phyloP scores from a whole-genome alignment of 2,888 invertebrate species.

The Notodonta ziczac region DNA sequence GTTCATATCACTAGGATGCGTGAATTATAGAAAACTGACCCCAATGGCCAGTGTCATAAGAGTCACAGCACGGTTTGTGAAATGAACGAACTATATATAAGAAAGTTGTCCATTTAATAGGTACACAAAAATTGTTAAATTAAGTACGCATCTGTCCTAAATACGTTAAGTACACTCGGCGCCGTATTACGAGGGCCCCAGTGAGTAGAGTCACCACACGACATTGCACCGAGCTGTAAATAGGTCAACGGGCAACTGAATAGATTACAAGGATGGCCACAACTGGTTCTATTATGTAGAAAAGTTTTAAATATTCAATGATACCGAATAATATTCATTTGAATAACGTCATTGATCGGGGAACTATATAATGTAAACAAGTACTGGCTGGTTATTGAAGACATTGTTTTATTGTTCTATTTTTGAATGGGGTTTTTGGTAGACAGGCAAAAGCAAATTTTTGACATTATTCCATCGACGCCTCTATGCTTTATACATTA shows the following conservation, averaged over 20 bases:
- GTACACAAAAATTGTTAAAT: too few relatives aligned
- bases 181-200: conserved; percentile 35
- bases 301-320: conserved; percentile 36
- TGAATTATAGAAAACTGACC: too few relatives aligned
- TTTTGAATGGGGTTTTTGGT: not conserved
- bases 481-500: too few relatives aligned
- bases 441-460: too few relatives aligned
- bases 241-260: conserved; percentile 46
- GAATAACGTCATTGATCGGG: not conserved
- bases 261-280: conserved; percentile 45
- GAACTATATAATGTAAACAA: not conserved
- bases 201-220: conserved; percentile 29
- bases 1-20: too few relatives aligned
- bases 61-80: too few relatives aligned
- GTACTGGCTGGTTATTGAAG: not conserved
- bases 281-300: conserved; percentile 31
- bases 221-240: conserved; percentile 43
- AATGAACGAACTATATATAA: too few relatives aligned
- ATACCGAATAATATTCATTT: conserved; percentile 10
- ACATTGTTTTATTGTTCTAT: not conserved
- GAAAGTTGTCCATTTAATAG: too few relatives aligned
- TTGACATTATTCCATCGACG: too few relatives aligned
- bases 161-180: conserved; percentile 27
- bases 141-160: conserved; percentile 22
- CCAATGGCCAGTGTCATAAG: too few relatives aligned